phyloP scores from a whole-genome alignment of 2,888 invertebrate genomes.

The Cheilosia grossa region DNA sequence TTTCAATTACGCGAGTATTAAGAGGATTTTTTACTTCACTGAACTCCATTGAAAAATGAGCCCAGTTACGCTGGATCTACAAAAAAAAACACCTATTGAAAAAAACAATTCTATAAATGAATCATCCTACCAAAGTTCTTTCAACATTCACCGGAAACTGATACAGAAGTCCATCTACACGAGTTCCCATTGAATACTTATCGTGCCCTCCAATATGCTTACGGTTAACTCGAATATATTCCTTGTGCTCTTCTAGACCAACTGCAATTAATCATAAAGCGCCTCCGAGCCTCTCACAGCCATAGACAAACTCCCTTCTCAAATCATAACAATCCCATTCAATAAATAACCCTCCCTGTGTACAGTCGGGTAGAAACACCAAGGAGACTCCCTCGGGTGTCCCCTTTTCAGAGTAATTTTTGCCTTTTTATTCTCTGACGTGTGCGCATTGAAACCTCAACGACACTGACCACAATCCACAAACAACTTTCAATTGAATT shows the following conservation, averaged over 20 bases:
- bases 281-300: background rate
- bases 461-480: constrained; percentile 73
- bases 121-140: too few species aligned
- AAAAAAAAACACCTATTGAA: too few species aligned
- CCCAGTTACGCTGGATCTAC: too few species aligned
- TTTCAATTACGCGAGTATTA: too few species aligned
- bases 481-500: constrained; percentile 74
- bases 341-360: constrained; percentile 31
- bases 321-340: constrained; percentile 24
- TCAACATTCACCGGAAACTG: too few species aligned
- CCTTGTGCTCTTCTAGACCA: background rate
- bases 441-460: constrained; percentile 53
- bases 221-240: background rate
- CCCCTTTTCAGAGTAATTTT: constrained; percentile 31
- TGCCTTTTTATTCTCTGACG: constrained; percentile 5
- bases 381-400: constrained; percentile 55
- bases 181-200: too few species aligned
- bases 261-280: background rate
- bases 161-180: too few species aligned
- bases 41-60: too few species aligned
- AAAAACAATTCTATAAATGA: too few species aligned
- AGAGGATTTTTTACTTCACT: too few species aligned
- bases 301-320: constrained; percentile 34
- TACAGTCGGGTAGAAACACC: too few species aligned
- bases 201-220: too few species aligned